Base-by-base conservation (phyloP, 2,888 invertebrate species). In the Taenaris catops region DNA sequence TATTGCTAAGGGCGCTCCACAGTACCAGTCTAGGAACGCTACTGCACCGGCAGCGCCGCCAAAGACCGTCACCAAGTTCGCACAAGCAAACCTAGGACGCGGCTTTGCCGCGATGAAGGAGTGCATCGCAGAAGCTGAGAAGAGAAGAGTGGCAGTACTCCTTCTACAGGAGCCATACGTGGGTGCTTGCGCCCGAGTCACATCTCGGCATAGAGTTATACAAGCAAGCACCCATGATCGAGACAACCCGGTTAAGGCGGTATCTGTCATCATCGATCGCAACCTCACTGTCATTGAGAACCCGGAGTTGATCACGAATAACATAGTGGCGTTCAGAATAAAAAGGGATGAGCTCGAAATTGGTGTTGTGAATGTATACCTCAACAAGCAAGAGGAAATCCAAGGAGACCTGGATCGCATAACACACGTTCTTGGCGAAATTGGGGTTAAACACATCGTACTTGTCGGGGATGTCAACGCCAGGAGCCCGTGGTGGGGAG, bases 401-500 rank as follows among this genome's bases (percentile, higher is more conserved):
- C 4, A 7, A 3, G 16, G 14, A 2, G 9, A 23, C 4, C 20
- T 31, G 1, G 1, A 1, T 3, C 2, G 7, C 7, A 4, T 31
- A 4, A 3, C 1, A 8, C 2, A 7, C 2, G 1, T n/a, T 1
- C 7, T 8, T 1, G 5, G 12, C 3, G 8, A 8, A 5, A 0
- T 23, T 1, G 2, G n/a, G 0, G n/a, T 6, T 1, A 3, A 12
- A 5, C 16, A 11, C 5, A 17, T 24, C 1, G 4, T 36, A 1
- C 1, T 36, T 2, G 36, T 7, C 1, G 37, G 37, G 1, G 37
- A 37, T 20, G 8, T 12, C 8, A 37, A 25, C 9, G 31, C 37
- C 1, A 20, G 11, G 6, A 38, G 34, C n/a, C 17, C 18, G 2
- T 38, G 38, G 38, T 34, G 38, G 38, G 38, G 38, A 0, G 5